Conservation (phyloP, 2,888 invertebrate species). For the Melinopterus prodromus region DNA sequence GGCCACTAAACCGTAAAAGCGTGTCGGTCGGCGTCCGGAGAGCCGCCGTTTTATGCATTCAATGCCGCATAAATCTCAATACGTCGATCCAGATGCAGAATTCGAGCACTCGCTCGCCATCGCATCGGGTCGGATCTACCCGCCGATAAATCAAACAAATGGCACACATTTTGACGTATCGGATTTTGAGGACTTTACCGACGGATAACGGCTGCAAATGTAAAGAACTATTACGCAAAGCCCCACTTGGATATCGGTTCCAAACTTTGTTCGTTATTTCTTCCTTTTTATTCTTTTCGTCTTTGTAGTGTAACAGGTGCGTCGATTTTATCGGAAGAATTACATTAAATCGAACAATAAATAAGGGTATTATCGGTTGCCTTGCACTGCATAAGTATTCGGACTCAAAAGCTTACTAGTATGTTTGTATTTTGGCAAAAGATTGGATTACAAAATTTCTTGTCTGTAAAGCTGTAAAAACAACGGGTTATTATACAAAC, state of each 20-base stretch:
- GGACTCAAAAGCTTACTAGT: too few relatives aligned
- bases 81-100: not conserved
- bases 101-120: not conserved
- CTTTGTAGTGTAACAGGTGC: too few relatives aligned
- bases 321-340: too few relatives aligned
- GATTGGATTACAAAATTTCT: too few relatives aligned
- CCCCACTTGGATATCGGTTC: not conserved
- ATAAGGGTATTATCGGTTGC: too few relatives aligned
- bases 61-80: slow-evolving; percentile 4
- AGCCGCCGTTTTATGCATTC: slow-evolving; percentile 4
- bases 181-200: not conserved
- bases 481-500: too few relatives aligned
- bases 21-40: not conserved
- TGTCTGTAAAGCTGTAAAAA: too few relatives aligned
- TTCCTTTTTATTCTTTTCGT: not conserved
- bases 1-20: not conserved
- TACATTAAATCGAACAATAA: too few relatives aligned
- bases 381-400: too few relatives aligned
- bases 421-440: too few relatives aligned
- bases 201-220: not conserved
- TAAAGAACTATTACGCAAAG: not conserved
- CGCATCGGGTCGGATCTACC: not conserved
- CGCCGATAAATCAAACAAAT: slow-evolving; percentile 4
- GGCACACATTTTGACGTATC: not conserved
- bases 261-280: not conserved